Evolutionary conservation across 1,140 invertebrate species (phyloP).

Genomic region (Coenobita brevimanus): DNA sequence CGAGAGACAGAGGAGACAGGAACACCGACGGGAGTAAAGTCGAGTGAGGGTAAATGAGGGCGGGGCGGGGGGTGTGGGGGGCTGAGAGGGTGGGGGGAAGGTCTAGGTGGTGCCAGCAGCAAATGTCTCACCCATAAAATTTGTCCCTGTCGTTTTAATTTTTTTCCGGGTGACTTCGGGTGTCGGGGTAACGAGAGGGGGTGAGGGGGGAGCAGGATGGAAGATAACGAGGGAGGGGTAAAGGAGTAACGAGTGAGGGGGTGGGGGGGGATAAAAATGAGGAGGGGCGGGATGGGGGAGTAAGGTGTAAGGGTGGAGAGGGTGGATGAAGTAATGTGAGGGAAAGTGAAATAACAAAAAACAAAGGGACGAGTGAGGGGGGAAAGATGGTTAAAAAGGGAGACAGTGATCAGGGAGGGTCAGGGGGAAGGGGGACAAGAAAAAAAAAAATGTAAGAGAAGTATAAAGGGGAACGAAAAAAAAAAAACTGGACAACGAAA

Average conservation of each 20-base stretch:
- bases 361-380: too few species aligned
- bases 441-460: constrained; percentile 10
- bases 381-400: too few species aligned
- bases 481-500: too few species aligned
- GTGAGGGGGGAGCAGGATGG: neutral
- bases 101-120: neutral
- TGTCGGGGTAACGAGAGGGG: neutral
- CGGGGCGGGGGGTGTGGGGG: too few species aligned
- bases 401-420: neutral
- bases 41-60: too few species aligned
- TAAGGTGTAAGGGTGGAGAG: neutral
- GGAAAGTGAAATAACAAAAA: too few species aligned
- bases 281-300: neutral
- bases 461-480: too few species aligned
- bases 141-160: constrained; percentile 11
- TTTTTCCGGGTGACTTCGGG: constrained; percentile 12
- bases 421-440: neutral
- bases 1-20: too few species aligned
- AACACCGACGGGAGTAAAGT: too few species aligned
- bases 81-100: neutral
- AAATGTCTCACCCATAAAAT: constrained; percentile 28
- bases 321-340: neutral
- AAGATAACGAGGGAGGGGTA: neutral
- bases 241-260: neutral
- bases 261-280: neutral